Evolutionary conservation across 2,113 vertebrate species (phyloP), one percentile per base, ranked within the genome.

Genomic region (Salvator merianae): DNA sequence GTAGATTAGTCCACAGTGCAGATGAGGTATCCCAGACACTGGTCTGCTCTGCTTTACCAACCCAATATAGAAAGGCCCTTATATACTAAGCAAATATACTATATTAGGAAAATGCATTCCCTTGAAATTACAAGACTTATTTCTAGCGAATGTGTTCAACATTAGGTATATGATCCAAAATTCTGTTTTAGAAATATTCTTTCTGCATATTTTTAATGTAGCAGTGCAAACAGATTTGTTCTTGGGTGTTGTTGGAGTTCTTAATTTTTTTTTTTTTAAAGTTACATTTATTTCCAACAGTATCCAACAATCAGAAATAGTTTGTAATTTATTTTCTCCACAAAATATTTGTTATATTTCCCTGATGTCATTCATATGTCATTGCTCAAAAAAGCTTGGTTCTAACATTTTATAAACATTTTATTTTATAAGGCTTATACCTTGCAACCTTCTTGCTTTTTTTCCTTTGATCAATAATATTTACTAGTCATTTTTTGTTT

Each of bases 381-480:
- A 73, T 81, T 84, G 62, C 81, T 89, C 72, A 89, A 87, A 88
- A 86, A 88, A 62, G 20, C n/a, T 73, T 69, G 63, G 69, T 85
- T 77, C 65, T 84, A 83, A 84, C 13, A 0, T 90, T 90, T 88
- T 74, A 82, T 78, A 43, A 88, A 81, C 80, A 16, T 22, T 85
- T 80, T 91, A 81, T 87, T n/a, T 50, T 92, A 93, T 91, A 92
- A 93, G 87, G 93, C 89, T 68, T 53, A 89, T 63, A 22, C 91
- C 91, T 87, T 91, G 86, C 89, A 88, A 85, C 4, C 3, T 0
- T 84, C 89, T 90, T 86, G 62, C 40, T 90, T 87, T 68, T 59
- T 81, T 90, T 82, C 4, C 82, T 88, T 88, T 84, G 93, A 84
- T 95, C 94, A 93, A 91, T 88, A 89, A 88, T 84, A 9, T 94